Evolutionary conservation across 2,888 invertebrate genomes (phyloP).

Genomic region (Rotaria sp.): DNA sequence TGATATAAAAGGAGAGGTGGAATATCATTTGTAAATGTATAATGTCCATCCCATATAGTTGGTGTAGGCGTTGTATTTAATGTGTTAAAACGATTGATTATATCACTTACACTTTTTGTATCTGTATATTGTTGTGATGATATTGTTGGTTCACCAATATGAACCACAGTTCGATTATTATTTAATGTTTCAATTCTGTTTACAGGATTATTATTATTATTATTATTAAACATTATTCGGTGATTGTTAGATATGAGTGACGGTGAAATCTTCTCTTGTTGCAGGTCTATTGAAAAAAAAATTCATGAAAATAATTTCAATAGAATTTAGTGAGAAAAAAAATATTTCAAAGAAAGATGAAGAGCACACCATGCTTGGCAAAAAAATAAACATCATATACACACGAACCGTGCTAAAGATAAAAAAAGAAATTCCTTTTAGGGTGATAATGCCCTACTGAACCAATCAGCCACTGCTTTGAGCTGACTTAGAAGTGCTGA

Average conservation of each 20-base stretch:
- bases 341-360: not conserved
- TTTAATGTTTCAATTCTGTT: not conserved
- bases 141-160: not conserved
- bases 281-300: not conserved
- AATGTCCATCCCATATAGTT: not conserved
- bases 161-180: slow-evolving; percentile 11
- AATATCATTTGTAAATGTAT: not conserved
- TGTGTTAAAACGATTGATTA: slow-evolving; percentile 21
- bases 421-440: not conserved
- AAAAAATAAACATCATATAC: not conserved
- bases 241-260: not conserved
- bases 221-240: not conserved
- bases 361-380: not conserved
- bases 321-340: not conserved
- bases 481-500: slow-evolving; percentile 7
- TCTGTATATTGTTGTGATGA: not conserved
- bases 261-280: not conserved
- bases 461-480: slow-evolving; percentile 6
- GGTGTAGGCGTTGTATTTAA: not conserved
- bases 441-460: not conserved
- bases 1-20: not conserved
- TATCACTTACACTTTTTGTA: slow-evolving; percentile 25
- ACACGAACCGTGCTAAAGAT: not conserved
- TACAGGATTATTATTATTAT: not conserved
- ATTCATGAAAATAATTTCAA: too few species aligned